Evolutionary conservation across 2,113 vertebrate genomes (phyloP).

Genomic region (Neodontobutis hainanensis): DNA sequence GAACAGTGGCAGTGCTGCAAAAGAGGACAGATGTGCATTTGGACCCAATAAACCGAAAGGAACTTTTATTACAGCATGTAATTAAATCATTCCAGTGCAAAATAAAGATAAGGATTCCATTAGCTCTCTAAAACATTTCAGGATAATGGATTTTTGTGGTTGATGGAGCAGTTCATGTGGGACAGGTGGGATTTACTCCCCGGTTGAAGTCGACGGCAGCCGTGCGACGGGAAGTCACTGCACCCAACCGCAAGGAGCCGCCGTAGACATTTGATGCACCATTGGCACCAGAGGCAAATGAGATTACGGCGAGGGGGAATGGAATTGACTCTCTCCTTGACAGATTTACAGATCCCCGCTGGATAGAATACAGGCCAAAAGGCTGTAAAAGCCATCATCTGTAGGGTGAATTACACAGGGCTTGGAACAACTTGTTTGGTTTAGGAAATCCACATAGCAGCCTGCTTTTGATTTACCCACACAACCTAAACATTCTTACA

Average conservation of each 20-base stretch:
- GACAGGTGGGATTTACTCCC: constrained; percentile 77
- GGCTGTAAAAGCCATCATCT: constrained; percentile 82
- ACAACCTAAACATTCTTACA: constrained; percentile 6
- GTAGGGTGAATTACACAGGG: constrained; percentile 78
- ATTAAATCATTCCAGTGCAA: constrained; percentile 73
- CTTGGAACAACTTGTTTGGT: constrained; percentile 79
- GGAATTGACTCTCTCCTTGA: constrained; percentile 77
- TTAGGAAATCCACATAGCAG: constrained; percentile 69
- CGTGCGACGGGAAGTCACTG: constrained; percentile 24
- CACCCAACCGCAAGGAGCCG: constrained; percentile 49
- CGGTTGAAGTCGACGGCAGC: constrained; percentile 22
- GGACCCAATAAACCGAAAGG: constrained; percentile 45
- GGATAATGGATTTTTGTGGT: constrained; percentile 75
- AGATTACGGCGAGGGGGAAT: constrained; percentile 75
- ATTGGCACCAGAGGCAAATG: constrained; percentile 80
- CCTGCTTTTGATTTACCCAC: constrained; percentile 72
- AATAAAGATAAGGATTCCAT: constrained; percentile 82
- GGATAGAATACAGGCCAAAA: constrained; percentile 71
- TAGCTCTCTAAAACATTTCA: constrained; percentile 77
- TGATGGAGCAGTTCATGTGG: constrained; percentile 74
- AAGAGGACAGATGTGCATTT: constrained; percentile 56
- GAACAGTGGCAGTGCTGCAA: constrained; percentile 23
- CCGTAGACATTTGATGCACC: constrained; percentile 72
- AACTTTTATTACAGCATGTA: constrained; percentile 59
- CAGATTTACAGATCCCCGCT: constrained; percentile 81